Evolutionary conservation across 2,113 vertebrate genomes (phyloP).

Genomic region (Seriola quinqueradiata): DNA sequence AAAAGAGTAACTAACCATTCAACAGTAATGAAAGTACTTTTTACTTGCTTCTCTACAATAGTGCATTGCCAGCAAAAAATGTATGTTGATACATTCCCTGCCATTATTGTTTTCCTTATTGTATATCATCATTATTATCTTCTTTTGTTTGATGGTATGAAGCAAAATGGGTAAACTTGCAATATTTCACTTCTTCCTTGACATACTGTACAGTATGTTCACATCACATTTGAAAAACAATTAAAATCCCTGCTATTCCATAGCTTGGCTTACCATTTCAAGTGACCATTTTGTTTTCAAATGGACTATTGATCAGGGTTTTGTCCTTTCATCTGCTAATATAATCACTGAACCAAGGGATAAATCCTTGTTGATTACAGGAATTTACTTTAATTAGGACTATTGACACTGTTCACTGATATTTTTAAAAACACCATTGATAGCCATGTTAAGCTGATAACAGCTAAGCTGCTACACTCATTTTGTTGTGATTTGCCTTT

Average conservation of each 20-base stretch:
- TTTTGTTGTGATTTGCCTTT: constrained; percentile 31
- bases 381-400: constrained; percentile 17
- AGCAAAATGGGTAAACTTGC: background rate
- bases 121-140: too few species aligned
- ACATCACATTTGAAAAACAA: background rate
- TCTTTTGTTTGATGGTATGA: too few species aligned
- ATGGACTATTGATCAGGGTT: constrained; percentile 19
- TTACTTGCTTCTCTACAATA: background rate
- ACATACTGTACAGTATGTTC: background rate
- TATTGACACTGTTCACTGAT: constrained; percentile 26
- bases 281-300: constrained; percentile 1
- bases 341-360: background rate
- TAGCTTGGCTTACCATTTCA: background rate
- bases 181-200: background rate
- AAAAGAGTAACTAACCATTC: background rate
- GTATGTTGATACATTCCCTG: background rate
- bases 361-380: constrained; percentile 25
- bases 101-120: background rate
- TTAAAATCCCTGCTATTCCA: background rate
- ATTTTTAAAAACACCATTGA: constrained; percentile 17
- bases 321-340: constrained; percentile 11
- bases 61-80: background rate
- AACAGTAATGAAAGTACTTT: background rate
- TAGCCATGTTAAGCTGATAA: constrained; percentile 22
- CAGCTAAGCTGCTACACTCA: constrained; percentile 24